Base-by-base conservation (phyloP, 2,797 vertebrate genomes). In the Lycodopsis pacificus region DNA sequence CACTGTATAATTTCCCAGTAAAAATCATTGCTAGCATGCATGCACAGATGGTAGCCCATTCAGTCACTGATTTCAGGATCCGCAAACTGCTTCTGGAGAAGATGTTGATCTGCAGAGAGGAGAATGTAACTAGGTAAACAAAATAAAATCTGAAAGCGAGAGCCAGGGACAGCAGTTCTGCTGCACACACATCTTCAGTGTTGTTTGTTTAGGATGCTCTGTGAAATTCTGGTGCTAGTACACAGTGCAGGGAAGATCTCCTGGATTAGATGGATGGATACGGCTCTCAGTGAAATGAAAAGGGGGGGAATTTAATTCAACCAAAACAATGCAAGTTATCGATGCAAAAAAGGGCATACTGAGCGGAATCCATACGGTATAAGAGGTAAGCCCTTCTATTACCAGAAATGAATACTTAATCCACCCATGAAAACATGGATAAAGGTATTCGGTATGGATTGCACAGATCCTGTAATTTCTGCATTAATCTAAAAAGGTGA, bases 1-100 rank as follows among this genome's bases (percentile, higher is more conserved):
- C 17, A 19, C 12, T 56, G 17, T 68, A 68, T 73, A 34, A 63
- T 75, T 79, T 83, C 22, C 11, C 46, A 27, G 46, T 77, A 36
- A 27, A 65, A 75, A 59, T 66, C 27, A 6, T 11, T 48, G 77
- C 51, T 70, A 54, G 19, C 53, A 61, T 40, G 19, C 53, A 61
- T 40, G 78, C 80, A 79, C 83, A 86, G 78, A 87, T 83, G 73
- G 77, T 30, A 25, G 27, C 62, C 4, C 40, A 79, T 75, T 54
- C 58, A 58, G 22, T 61, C 10, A 22, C 73, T 56, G 68, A 78
- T 80, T 46, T 81, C 32, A 69, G 19, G 32, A 25, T 63, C 15
- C 61, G 42, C 46, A 71, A 64, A 72, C 65, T 71, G 56, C 46
- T 66, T 53, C 66, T 75, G 57, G 69, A 58, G 38, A 66, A 14